Conservation (phyloP, 2,888 invertebrate species). For the Rhopalosiphum nymphaeae region DNA sequence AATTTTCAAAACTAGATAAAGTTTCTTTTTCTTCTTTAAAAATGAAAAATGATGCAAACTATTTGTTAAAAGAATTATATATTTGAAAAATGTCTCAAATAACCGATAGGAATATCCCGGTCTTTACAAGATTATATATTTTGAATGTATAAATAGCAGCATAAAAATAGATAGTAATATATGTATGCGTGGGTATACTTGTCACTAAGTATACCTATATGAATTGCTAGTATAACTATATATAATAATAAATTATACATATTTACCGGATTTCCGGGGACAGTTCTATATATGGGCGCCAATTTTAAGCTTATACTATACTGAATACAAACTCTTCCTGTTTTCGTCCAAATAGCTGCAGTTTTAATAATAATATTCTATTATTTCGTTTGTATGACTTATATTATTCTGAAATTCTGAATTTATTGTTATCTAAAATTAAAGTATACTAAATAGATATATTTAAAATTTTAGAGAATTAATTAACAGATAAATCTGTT, state of each 20-base stretch:
- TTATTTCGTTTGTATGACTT: neutral
- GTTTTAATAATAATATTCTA: neutral
- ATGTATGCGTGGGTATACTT: neutral
- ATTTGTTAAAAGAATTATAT: neutral
- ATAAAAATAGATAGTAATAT: neutral
- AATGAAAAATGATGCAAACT: neutral
- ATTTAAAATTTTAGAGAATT: neutral
- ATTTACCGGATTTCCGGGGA: slow-evolving; percentile 44
- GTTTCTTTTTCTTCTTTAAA: neutral
- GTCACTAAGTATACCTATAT: neutral
- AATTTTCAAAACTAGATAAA: neutral
- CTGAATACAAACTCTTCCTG: slow-evolving; percentile 22
- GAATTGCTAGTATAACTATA: neutral
- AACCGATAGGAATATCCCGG: neutral
- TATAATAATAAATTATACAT: neutral
- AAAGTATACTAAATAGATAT: neutral
- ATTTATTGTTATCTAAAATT: neutral
- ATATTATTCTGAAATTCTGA: neutral
- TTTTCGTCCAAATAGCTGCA: neutral
- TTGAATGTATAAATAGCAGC: slow-evolving; percentile 9
- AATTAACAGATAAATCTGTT: neutral
- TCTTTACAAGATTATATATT: neutral
- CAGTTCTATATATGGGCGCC: neutral
- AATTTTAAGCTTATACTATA: neutral
- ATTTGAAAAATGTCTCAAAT: neutral